These are phyloP conservation scores for Dryocosmus kuriphilus DNA, from an alignment of 2,888 invertebrate species.

Conservation along the genomic window DNA sequence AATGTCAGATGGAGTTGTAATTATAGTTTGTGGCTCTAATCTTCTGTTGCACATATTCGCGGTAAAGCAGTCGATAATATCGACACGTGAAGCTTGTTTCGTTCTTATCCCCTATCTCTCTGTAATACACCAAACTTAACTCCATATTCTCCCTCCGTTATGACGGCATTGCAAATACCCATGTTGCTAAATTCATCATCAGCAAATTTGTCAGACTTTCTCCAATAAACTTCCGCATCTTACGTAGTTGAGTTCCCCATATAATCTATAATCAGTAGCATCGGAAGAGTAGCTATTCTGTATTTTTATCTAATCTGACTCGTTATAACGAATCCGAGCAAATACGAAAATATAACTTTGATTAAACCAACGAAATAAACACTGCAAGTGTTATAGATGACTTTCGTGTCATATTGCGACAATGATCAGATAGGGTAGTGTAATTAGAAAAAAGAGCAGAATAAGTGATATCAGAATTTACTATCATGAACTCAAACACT, in stretches of 20 bases:
- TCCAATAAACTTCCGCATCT: neutral
- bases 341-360: too few relatives aligned
- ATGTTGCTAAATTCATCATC: neutral
- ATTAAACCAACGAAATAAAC: neutral
- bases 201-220: neutral
- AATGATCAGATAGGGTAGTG: neutral
- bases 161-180: neutral
- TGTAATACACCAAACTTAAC: too few relatives aligned
- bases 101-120: neutral
- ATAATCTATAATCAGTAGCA: neutral
- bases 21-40: too few relatives aligned
- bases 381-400: neutral
- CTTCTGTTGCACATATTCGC: neutral
- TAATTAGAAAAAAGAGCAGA: neutral
- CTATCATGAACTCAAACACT: neutral
- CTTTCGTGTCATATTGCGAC: neutral
- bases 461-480: neutral
- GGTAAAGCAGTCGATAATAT: slow-evolving; percentile 19
- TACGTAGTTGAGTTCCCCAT: neutral
- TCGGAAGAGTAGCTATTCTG: too few relatives aligned
- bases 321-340: too few relatives aligned
- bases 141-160: neutral
- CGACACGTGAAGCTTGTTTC: neutral
- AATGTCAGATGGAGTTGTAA: neutral
- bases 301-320: too few relatives aligned